Evolutionary conservation across 2,888 invertebrate species (phyloP), one percentile per base, ranked within the genome.

Genomic region (Hedya salicella): DNA sequence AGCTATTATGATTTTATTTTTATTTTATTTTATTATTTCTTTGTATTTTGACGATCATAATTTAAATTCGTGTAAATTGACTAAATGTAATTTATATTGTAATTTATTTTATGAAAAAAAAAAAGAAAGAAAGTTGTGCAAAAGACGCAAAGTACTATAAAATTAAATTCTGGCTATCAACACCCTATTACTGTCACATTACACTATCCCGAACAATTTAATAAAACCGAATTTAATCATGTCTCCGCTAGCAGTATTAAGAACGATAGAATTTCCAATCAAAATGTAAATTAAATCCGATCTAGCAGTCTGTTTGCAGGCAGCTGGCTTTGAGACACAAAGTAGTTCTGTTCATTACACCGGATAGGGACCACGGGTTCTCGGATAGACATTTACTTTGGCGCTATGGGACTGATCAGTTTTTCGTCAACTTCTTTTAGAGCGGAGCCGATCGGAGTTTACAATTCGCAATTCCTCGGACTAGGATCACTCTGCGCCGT

Each of bases 201-300:
- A 30, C 21, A 39, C 39, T 46, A 25, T 44, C 32, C 36, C 17
- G 30, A 57, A 57, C 49, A 54, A 39, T 40, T n/a, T 39, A 17
- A 16, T 60, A 48, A 48, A 39, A 49, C 46, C 39, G 59, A 60
- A 60, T 53, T 60, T 53, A 66, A 66, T 61, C 61, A 66, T 54
- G 40, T 53, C 59, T 14, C 48, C 60, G 17, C 39, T 32, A 40
- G 48, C 49, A 49, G 49, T 66, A 66, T 71, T 69, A 72, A 72
- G 76, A 77, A 75, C 77, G 78, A 76, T 79, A 73, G 79, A 78
- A 81, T 81, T 83, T 85, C 82, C 86, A 88, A 88, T 89, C 86
- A 88, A 88, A 87, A 89, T 89, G 89, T 81, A 86, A 88, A 88
- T 89, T 77, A 68, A 57, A 74, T 75, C 72, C 74, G 74, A 78